Evolutionary conservation across 2,113 vertebrate genomes (phyloP), one percentile per base, ranked within the genome.

Genomic region (Ailurus styani): DNA sequence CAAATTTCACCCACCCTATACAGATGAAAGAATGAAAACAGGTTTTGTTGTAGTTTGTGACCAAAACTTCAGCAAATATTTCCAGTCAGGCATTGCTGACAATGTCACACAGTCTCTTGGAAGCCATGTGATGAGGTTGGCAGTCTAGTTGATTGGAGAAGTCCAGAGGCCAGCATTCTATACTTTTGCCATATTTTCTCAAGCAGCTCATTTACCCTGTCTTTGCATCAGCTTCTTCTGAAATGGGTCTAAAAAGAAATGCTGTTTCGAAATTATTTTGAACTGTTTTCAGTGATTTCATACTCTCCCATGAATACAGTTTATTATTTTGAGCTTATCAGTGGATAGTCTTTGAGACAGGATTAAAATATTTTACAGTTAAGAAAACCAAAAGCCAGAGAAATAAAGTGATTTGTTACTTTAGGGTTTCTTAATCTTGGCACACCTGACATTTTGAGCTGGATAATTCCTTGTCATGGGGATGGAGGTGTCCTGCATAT

Each of bases 11-110:
- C 7, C 12, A 82, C 8, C 85, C 17, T 81, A 47, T 73, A 87
- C 29, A 96, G 37, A 90, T 87, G 21, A 96, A 95, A 91, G 11
- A 90, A 84, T 81, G 21, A 83, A 93, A 96, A 52, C 29, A 83
- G 27, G 4, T 87, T 37, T 95, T 73, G 17, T 87, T 92, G 10
- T 57, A 88, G 23, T 97, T 83, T 93, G 37, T 97, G 73, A 91
- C 23, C 62, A 87, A 95, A 96, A 96, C 55, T 50, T 95, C 6
- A 96, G 86, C 29, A 96, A 70, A 87, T 91, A 83, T 84, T 93
- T 93, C 52, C 79, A 94, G 42, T 50, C 20, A 60, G 21, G 79
- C 21, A 66, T 96, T 97, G 91, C 57, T 89, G 82, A 55, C 47
- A 64, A 5, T 97, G 87, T 90, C 89, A 91, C 37, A 13, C 83